Evolutionary conservation across 2,113 vertebrate genomes (phyloP).

Genomic region (Pica pica): DNA sequence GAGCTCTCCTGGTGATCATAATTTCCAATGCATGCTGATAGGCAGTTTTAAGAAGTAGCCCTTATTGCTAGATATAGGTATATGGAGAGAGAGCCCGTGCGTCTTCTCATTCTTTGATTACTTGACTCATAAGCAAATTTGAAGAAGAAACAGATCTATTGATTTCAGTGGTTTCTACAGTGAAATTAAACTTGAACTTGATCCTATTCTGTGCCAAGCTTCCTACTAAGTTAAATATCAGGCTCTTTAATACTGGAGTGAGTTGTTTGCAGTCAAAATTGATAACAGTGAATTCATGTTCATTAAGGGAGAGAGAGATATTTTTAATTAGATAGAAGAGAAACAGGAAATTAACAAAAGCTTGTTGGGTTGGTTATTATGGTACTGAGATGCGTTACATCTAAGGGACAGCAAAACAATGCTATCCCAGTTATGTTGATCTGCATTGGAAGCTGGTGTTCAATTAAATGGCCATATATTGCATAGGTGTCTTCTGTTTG

Average conservation of each 20-base stretch:
- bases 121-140: neutral
- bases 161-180: neutral
- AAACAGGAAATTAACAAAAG: slow-evolving; percentile 52
- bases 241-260: neutral
- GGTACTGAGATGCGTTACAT: neutral
- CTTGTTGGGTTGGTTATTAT: neutral
- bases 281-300: neutral
- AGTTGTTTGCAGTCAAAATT: neutral
- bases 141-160: neutral
- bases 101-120: neutral
- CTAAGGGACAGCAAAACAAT: neutral
- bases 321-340: slow-evolving; percentile 34
- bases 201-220: neutral
- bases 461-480: neutral
- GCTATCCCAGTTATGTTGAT: neutral
- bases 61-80: neutral
- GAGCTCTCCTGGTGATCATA: neutral
- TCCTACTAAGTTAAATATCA: neutral
- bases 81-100: neutral
- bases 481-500: neutral
- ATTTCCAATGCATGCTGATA: neutral
- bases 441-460: neutral
- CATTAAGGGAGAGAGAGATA: neutral
- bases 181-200: neutral
- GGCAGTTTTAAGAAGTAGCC: neutral